These are phyloP conservation scores for Pristionchus arcanus DNA, from an alignment of 2,888 invertebrate species.

Conservation along the genomic window DNA sequence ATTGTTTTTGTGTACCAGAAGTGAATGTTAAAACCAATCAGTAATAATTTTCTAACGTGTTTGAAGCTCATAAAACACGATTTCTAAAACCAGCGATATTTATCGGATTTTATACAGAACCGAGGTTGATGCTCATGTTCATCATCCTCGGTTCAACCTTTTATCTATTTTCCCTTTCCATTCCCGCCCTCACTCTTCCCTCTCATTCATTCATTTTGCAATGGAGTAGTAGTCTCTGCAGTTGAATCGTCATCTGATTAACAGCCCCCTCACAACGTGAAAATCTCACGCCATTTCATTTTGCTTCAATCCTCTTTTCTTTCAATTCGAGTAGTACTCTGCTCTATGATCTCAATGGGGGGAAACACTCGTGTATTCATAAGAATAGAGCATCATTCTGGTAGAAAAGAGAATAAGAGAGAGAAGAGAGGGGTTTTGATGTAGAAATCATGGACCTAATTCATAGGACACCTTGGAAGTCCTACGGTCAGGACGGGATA, in stretches of 20 bases:
- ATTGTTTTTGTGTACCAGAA: not conserved
- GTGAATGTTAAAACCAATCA: not conserved
- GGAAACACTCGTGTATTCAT: slow-evolving; percentile 1
- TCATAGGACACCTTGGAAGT: not conserved
- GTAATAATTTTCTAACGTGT: too few relatives aligned
- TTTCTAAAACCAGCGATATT: too few relatives aligned
- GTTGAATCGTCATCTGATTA: not conserved
- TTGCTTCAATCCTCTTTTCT: not conserved
- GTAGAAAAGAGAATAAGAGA: not conserved
- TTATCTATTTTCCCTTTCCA: not conserved
- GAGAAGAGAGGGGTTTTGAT: not conserved
- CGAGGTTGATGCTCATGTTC: too few relatives aligned
- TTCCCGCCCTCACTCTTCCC: not conserved
- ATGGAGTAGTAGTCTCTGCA: not conserved
- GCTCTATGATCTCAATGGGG: not conserved
- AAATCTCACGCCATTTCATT: not conserved
- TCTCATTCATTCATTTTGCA: not conserved
- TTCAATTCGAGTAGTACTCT: not conserved
- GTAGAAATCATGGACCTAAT: not conserved
- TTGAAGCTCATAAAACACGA: too few relatives aligned
- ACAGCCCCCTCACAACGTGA: not conserved
- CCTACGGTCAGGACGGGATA: not conserved
- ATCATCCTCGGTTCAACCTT: not conserved
- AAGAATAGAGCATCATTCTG: slow-evolving; percentile 1
- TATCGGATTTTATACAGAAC: too few relatives aligned